Percentiles rank a stretch among this genome's conserved stretches.
Evolutionary conservation across 92 coral and sea anemone species (phyloP).

Genomic region (Desmophyllum pertusum): DNA sequence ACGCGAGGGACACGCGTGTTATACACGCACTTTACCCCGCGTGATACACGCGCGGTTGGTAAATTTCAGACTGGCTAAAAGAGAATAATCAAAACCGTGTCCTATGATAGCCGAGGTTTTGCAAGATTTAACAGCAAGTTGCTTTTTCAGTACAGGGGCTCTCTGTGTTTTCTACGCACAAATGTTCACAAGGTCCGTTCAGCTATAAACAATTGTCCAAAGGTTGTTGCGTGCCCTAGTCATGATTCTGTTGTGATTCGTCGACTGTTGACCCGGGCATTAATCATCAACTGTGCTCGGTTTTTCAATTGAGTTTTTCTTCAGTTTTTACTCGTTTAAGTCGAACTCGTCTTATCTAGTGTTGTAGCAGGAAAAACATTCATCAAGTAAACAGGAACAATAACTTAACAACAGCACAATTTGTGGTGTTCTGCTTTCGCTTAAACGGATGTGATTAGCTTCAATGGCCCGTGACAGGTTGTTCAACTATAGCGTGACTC

Average conservation of each 20-base stretch:
- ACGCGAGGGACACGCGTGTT: neutral
- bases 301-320: neutral
- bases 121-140: neutral
- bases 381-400: slow-evolving; percentile 15
- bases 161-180: neutral
- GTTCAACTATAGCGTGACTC: neutral
- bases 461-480: neutral
- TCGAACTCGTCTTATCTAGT: neutral
- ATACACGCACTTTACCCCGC: neutral
- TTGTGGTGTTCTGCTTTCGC: slow-evolving; percentile 33
- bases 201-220: neutral
- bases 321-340: neutral
- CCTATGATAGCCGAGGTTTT: neutral
- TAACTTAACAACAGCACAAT: neutral
- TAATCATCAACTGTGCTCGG: neutral
- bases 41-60: neutral
- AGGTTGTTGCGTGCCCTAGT: neutral
- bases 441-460: slow-evolving; percentile 19
- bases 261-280: neutral
- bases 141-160: neutral
- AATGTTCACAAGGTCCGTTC: neutral
- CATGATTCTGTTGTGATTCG: neutral
- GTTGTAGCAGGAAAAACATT: neutral
- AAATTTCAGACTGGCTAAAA: neutral
- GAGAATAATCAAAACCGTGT: too few species aligned